These are phyloP conservation scores for Papilio glaucus DNA, from an alignment of 1,140 invertebrate genomes.

Conservation along the genomic window DNA sequence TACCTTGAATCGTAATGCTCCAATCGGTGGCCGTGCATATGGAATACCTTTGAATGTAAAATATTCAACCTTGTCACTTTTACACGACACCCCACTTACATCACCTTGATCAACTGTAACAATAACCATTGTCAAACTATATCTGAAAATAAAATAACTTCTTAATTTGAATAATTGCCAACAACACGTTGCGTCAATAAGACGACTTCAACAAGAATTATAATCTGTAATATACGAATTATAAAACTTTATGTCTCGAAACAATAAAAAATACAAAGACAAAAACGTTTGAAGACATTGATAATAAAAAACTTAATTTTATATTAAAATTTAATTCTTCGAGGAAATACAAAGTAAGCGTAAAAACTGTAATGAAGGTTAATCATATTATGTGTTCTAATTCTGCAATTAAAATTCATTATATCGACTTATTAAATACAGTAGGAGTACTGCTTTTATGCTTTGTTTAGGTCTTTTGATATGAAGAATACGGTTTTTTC, in stretches of 20 bases:
- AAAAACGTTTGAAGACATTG: background rate
- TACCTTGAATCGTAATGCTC: slow-evolving; percentile 84
- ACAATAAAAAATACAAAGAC: background rate
- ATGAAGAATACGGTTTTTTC: too few relatives aligned
- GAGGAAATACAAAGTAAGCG: background rate
- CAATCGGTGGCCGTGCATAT: slow-evolving; percentile 87
- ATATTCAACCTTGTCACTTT: slow-evolving; percentile 69
- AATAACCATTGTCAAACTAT: slow-evolving; percentile 50
- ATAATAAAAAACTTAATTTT: background rate
- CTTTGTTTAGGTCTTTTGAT: too few relatives aligned
- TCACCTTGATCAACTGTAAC: slow-evolving; percentile 71
- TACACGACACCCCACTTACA: slow-evolving; percentile 68
- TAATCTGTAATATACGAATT: background rate
- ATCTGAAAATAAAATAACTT: slow-evolving; percentile 41
- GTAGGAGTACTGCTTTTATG: too few relatives aligned
- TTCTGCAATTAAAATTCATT: too few relatives aligned
- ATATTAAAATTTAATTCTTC: background rate
- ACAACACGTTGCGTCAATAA: background rate
- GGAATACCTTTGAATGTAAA: slow-evolving; percentile 87
- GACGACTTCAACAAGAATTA: background rate
- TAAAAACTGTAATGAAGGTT: too few relatives aligned
- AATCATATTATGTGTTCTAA: too few relatives aligned
- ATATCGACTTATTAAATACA: too few relatives aligned
- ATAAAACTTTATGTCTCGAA: background rate
- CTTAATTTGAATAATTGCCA: slow-evolving; percentile 32